Evolutionary conservation across 2,797 vertebrate species (phyloP).

Genomic region (Cossypha polioptera): DNA sequence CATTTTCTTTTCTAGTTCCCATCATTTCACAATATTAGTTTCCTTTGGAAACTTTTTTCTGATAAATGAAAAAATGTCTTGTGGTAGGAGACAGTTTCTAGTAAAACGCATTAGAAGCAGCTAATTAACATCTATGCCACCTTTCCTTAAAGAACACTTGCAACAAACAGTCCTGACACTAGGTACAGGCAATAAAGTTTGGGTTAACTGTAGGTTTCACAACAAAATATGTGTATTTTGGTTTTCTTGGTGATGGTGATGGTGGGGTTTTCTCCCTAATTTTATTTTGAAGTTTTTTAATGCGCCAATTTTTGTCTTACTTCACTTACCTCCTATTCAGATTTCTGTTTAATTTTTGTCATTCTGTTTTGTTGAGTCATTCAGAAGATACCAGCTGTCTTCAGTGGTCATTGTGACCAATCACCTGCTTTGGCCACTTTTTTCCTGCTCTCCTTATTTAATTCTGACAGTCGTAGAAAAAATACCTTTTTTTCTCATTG

Average conservation of each 20-base stretch:
- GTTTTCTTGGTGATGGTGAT: neutral
- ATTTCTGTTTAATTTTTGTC: neutral
- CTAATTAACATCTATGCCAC: neutral
- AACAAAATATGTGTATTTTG: neutral
- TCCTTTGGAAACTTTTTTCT: neutral
- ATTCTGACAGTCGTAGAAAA: neutral
- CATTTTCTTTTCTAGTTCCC: neutral
- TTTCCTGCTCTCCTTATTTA: neutral
- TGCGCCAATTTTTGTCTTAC: fast-evolving
- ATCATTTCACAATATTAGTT: neutral
- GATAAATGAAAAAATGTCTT: neutral
- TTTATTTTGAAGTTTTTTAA: neutral
- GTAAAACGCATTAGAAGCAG: neutral
- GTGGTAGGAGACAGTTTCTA: neutral
- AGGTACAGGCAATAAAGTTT: neutral
- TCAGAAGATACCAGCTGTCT: neutral
- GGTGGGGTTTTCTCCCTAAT: neutral
- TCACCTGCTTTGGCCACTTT: neutral
- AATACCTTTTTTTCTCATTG: neutral
- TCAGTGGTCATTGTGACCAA: neutral
- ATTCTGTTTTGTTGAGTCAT: neutral
- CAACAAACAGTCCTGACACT: neutral
- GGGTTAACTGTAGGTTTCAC: neutral
- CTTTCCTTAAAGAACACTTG: neutral
- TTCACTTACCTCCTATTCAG: neutral